A percentile compares a stretch with the other conserved stretches of the same genome.
Evolutionary conservation across 2,888 invertebrate genomes (phyloP).

Genomic region (Drosophila parthenogenetica): DNA sequence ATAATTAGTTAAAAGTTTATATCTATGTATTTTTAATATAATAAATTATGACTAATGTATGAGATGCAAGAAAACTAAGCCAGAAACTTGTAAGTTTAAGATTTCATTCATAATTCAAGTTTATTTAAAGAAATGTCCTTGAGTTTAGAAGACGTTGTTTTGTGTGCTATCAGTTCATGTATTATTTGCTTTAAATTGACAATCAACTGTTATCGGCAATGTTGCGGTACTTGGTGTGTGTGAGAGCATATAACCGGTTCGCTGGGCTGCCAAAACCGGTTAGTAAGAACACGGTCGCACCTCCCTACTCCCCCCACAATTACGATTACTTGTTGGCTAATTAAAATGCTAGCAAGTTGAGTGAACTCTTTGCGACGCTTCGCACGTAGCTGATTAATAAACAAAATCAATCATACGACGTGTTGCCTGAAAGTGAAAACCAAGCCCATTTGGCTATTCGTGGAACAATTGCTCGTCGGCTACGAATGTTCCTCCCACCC

Average conservation of each 20-base stretch:
- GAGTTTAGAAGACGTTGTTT: neutral
- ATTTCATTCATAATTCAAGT: too few relatives aligned
- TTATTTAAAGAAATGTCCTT: neutral
- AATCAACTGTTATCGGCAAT: neutral
- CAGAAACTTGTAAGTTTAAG: too few relatives aligned
- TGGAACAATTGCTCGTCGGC: neutral
- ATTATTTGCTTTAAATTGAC: neutral
- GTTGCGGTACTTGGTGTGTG: neutral
- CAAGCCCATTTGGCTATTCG: constrained; percentile 17
- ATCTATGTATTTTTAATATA: neutral
- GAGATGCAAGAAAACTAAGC: too few relatives aligned
- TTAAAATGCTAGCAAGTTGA: constrained; percentile 41
- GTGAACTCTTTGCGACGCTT: constrained; percentile 47
- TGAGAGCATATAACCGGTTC: neutral
- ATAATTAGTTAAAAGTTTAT: neutral
- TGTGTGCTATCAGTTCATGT: neutral
- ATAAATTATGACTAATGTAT: too few relatives aligned
- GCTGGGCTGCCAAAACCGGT: neutral
- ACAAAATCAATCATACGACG: constrained; percentile 53
- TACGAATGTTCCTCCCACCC: neutral
- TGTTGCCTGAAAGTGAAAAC: constrained; percentile 64
- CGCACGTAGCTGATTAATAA: constrained; percentile 31
- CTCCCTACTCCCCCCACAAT: neutral
- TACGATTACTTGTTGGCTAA: neutral
- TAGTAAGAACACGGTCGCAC: neutral